Evolutionary conservation across 2,113 vertebrate species (phyloP).

Genomic region (Hippopotamus amphibius): DNA sequence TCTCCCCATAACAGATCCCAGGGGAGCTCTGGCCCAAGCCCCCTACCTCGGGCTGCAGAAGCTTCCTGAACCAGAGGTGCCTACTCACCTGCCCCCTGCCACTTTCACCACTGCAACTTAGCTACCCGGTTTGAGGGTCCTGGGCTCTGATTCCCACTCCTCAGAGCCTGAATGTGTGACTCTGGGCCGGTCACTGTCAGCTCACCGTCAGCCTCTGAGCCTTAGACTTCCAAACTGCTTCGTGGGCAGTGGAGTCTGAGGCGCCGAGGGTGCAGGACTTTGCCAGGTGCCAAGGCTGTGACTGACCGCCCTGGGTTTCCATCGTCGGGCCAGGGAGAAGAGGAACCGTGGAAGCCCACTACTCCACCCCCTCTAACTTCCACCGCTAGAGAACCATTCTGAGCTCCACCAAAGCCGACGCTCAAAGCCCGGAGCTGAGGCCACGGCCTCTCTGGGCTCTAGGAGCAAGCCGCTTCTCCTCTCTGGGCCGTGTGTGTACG

Average conservation of each 20-base stretch:
- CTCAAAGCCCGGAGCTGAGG: not conserved
- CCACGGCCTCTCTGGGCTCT: not conserved
- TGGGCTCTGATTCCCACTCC: not conserved
- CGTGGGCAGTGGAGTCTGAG: not conserved
- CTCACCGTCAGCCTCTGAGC: not conserved
- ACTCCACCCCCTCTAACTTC: rapidly evolving
- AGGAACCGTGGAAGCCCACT: too few relatives aligned
- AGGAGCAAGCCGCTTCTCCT: not conserved
- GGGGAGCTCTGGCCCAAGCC: not conserved
- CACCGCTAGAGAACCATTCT: rapidly evolving
- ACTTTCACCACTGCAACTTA: not conserved
- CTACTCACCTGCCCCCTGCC: too few relatives aligned
- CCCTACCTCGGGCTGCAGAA: rapidly evolving
- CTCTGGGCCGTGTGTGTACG: not conserved
- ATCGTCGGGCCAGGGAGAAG: rapidly evolving
- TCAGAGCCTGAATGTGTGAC: not conserved
- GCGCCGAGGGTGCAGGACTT: not conserved
- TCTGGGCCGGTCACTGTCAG: rapidly evolving
- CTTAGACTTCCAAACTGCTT: not conserved
- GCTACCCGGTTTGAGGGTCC: not conserved
- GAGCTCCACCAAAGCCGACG: not conserved
- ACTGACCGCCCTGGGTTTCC: not conserved
- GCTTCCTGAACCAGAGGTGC: not conserved
- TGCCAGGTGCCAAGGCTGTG: not conserved
- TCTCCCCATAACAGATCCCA: not conserved